Evolutionary conservation across 1,140 invertebrate species (phyloP), one percentile per base, ranked within the genome.

Genomic region (Bacillus rossius): DNA sequence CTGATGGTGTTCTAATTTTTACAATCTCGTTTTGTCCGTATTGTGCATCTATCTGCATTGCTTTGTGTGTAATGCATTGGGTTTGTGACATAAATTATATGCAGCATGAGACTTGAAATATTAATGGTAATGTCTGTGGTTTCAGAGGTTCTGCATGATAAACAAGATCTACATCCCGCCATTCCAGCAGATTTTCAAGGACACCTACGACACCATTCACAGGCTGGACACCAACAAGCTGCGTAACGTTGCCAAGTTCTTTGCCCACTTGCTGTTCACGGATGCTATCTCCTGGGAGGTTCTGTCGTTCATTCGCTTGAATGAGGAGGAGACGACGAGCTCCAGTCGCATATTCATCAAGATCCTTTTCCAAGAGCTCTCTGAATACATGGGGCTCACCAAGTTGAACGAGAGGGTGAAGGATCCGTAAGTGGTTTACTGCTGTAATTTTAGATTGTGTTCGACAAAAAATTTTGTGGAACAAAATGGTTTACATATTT

Each of bases 341-440:
- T 96, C 96, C 0, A 96, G 94, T 69, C 79, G 98, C 64, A 96
- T 99, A 64, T 99, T 98, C 71, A 93, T 99, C 16, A 99, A 99
- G 75, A 97, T 98, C 62, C 73, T 99, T 17, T 98, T 99, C 71
- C 88, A 97, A 82, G 96, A 99, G 73, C 73, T 99, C 25, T 89
- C 92, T 0, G 96, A 99, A 70, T 96, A 94, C 67, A 94, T 99
- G 91, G 95, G 96, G 0, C 70, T 99, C 8, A 81, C 83, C 29
- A 97, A 96, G 69, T 75, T 99, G 2, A 97, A 98, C 78, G 81
- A 86, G 48, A 79, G 96, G 53, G 78, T 98, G 0, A 91, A 92
- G 69, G 94, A 99, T 77, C 81, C 85, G 79, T 89, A 79, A 79
- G 83, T 81, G 54, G 41, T 58, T 48, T 61, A 56, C 45, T 62